Base-by-base conservation (phyloP, 2,888 invertebrate species). In the Nesidiocoris tenuis region DNA sequence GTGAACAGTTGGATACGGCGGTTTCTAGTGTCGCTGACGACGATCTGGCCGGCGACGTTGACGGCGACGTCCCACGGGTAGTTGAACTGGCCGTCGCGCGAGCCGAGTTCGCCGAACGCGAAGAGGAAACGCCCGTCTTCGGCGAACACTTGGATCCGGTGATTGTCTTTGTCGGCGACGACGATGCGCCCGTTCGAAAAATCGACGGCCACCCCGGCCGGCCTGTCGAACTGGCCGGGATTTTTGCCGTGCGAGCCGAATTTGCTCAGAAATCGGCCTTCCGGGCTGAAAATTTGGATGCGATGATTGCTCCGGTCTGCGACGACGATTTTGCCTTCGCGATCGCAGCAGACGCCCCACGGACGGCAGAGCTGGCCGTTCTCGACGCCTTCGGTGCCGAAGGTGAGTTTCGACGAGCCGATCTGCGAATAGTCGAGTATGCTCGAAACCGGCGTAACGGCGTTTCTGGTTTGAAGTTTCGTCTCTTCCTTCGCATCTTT, bases 41-140 rank as follows among this genome's bases (percentile, higher is more conserved):
- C 89, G 78, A 98, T 94, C 80, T 93, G 90, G 23, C 94, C 92
- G 54, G 89, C 85, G 0, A 87, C 86, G 83, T 94, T 95, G 12
- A 91, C 91, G 5, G 96, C 95, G 2, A 97, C 94, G 84, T 96
- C 97, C 97, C 97, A 98, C 0, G 97, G 97, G 84, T 97, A 98
- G 82, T 95, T 94, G 83, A 97, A 97, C 83, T 96, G 93, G 0
- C 96, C 96, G 81, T 89, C 89, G 77, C 90, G 89, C 79, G 89
- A 89, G 17, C 97, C 97, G 81, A 92, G 92, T 78, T 92, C 91
- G 16, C 98, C 98, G 83, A 98, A 97, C 82, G 89, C 90, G 23
- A 90, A 85, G 19, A 96, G 84, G 82, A 92, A 96, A 22, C 86
- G 86, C 3, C 97, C 97, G 68, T 90, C 88, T 65, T 88, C 85